Evolutionary conservation across 2,888 invertebrate genomes (phyloP), one percentile per base, ranked within the genome.

Genomic region (Drosophila mulleri): DNA sequence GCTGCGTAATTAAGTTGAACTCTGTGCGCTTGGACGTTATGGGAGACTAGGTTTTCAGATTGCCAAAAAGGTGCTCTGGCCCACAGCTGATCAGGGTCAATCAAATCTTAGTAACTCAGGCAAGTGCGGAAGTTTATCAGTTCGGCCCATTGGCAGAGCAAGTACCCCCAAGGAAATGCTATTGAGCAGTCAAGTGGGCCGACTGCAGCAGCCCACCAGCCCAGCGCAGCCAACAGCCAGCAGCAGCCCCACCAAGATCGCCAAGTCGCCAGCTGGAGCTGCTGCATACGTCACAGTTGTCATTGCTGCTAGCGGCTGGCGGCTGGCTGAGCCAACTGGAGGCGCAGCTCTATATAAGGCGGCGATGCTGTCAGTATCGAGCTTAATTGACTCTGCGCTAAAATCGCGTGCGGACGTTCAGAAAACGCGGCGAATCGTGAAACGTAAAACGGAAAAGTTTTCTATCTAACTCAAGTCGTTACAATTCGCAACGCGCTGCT

Each of bases 381-480:
- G 92, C 87, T 92, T 92, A 87, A 92, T 91, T 91, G 86, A 91
- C 87, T 87, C 78, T 83, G 83, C 81, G 90, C 90, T 75, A 82
- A 90, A 86, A 89, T 81, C 89, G 91, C 83, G 84, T 86, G 79
- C 91, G 91, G 89, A 91, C 86, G 85, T 83, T 72, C 66, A 72
- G 78, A 80, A 67, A 82, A 71, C 82, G 82, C 75, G 72, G 65
- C 69, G 72, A 80, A 82, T 67, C 72, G 78, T 62, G 48, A 77
- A 67, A 66, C 60, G 59, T 45, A 52, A 53, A 68, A 68, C 70
- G 69, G 63, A 65, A 59, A 67, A 65, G 61, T 63, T 78, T 50
- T 47, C 47, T 14, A 39, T 54, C 76, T 0, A 74, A 68, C 68
- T 42, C 18, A 37, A 67, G 48, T 29, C 70, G 79, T 68, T 41